Conservation (phyloP, 2,113 vertebrate genomes). For the Pseudois nayaur region DNA sequence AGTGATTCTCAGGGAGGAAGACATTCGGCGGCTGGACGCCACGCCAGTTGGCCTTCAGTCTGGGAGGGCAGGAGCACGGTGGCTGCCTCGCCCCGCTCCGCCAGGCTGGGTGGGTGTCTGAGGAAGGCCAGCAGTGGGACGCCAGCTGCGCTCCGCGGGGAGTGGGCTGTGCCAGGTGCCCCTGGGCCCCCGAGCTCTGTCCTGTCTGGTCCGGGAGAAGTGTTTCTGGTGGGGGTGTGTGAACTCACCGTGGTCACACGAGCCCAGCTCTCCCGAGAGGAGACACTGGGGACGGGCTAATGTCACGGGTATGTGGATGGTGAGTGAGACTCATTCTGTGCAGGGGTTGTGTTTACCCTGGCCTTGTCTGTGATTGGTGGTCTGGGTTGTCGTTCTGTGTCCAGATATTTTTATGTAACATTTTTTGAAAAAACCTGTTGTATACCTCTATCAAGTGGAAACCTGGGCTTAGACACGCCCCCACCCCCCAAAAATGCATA, state of each 20-base stretch:
- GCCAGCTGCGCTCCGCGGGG: neutral
- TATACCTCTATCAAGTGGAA: conserved; percentile 49
- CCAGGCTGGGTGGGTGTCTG: neutral
- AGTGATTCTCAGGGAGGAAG: conserved; percentile 63
- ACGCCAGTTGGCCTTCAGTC: neutral
- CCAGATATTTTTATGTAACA: conserved; percentile 61
- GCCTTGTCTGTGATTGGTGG: conserved; percentile 8
- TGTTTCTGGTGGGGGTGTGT: neutral
- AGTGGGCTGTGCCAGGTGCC: neutral
- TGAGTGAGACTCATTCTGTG: neutral
- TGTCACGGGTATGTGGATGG: neutral
- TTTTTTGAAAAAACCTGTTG: conserved; percentile 58
- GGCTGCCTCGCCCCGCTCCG: neutral
- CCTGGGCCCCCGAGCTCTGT: neutral
- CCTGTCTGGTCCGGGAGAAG: neutral
- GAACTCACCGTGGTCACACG: neutral
- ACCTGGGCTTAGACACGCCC: neutral
- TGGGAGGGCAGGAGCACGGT: neutral
- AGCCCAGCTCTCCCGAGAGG: neutral
- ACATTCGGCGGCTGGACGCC: neutral
- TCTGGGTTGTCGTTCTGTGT: conserved; percentile 38
- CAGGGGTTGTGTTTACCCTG: neutral
- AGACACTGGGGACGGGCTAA: neutral
- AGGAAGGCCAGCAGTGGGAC: neutral
- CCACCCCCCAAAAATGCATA: fast-evolving